A percentile compares a stretch with the other conserved stretches of the same genome.
Evolutionary conservation across 2,888 invertebrate species (phyloP).

Genomic region (Amphimallon solstitiale): DNA sequence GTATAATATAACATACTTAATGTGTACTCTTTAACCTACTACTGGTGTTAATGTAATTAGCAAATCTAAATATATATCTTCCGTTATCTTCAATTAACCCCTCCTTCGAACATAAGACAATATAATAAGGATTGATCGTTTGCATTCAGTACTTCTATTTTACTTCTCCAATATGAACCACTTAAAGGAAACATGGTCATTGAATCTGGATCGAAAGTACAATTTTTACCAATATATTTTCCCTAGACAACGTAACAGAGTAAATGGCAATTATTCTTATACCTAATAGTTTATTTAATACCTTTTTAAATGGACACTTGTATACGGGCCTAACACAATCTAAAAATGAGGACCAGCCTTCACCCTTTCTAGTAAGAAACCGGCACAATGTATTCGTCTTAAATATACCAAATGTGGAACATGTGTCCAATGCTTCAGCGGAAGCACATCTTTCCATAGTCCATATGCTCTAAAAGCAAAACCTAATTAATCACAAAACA

Average conservation of each 20-base stretch:
- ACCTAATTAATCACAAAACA: no score
- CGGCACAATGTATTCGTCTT: conserved; percentile 25
- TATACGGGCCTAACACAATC: conserved; percentile 25
- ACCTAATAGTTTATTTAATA: conserved; percentile 2
- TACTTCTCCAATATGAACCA: conserved; percentile 35
- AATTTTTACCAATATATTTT: conserved; percentile 29
- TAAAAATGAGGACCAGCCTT: conserved; percentile 31
- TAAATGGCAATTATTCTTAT: neutral
- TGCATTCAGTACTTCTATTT: conserved; percentile 30
- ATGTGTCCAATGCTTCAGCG: conserved; percentile 35
- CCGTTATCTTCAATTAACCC: neutral
- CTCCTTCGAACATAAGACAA: conserved; percentile 29
- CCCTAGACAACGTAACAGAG: conserved; percentile 15
- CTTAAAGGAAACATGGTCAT: conserved; percentile 27
- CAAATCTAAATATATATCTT: neutral
- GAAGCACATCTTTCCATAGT: conserved; percentile 32
- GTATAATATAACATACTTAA: neutral
- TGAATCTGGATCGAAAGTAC: conserved; percentile 19
- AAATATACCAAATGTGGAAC: conserved; percentile 24
- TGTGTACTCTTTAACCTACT: no score
- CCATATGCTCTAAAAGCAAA: conserved; percentile 28
- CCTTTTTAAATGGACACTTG: conserved; percentile 38
- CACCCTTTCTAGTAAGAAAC: neutral
- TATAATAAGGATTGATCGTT: conserved; percentile 12
- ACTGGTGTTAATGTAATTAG: neutral